Evolutionary conservation across 2,888 invertebrate species (phyloP), one percentile per base, ranked within the genome.

Genomic region (Liodrosophila aerea): DNA sequence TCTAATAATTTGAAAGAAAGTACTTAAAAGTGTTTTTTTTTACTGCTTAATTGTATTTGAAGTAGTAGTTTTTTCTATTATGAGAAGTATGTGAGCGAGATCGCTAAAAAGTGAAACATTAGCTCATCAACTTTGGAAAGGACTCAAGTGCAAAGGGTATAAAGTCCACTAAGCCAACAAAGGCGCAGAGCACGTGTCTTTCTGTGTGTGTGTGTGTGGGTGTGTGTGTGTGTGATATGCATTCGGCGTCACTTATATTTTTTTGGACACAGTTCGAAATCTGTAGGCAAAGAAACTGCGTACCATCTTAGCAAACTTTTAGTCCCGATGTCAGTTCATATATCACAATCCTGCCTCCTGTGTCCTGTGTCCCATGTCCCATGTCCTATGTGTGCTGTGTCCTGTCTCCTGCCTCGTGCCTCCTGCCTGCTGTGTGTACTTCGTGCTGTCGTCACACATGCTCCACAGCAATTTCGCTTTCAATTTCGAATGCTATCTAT

Each of bases 401-500:
- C 27, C 27, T 27, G 36, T 8, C 27, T 5, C 16, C 36, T 5
- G 34, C 31, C 18, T 22, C 22, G 16, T 39, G n/a, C 12, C 7
- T 11, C 33, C 37, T 12, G 11, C 5, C 41, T 7, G 27, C 12
- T 18, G 18, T 18, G 5, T 37, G 52, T 52, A 27, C 29, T 4
- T 31, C 5, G 27, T 56, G 43, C 58, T 70, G 77, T 81, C 85
- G 85, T 85, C 78, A 78, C 86, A 85, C 85, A 86, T 84, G 85
- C 74, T 82, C 82, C 67, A 64, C 85, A 44, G 64, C 73, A 81
- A 85, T 87, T 85, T 85, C 87, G 86, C 85, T 85, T 85, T 85
- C 85, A 87, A 85, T 87, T 85, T 87, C 87, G 70, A 72, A 83
- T 85, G 85, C 78, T 70, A 84, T 81, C 84, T 83, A 76, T 78